These are phyloP conservation scores for Cryptomyrus ogoouensis DNA, from an alignment of 2,113 vertebrate species.

Conservation along the genomic window DNA sequence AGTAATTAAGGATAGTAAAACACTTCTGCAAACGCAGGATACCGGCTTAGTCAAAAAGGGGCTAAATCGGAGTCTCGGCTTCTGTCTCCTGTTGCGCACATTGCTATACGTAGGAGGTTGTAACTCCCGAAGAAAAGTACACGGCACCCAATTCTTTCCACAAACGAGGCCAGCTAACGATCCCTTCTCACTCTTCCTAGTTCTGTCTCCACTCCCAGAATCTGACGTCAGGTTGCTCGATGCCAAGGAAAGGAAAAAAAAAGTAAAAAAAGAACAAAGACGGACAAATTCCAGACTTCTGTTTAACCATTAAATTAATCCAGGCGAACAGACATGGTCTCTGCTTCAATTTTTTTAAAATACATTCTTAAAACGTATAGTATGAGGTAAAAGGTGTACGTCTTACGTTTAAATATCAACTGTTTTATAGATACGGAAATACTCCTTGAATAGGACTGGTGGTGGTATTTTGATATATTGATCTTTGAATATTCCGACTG, in stretches of 20 bases:
- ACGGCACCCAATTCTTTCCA: conserved; percentile 43
- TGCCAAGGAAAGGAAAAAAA: background rate
- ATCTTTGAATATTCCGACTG: background rate
- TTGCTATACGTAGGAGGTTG: conserved; percentile 13
- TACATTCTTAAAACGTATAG: background rate
- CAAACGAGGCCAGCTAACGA: conserved; percentile 10
- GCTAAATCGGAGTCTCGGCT: background rate
- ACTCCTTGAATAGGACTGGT: background rate
- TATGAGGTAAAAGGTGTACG: background rate
- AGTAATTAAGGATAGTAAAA: background rate
- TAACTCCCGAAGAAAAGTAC: conserved; percentile 18
- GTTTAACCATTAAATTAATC: background rate
- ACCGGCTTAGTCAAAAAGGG: background rate
- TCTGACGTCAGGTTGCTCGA: conserved; percentile 16
- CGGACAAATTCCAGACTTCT: background rate
- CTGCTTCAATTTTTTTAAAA: background rate
- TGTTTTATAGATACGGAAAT: background rate
- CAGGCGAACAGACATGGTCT: background rate
- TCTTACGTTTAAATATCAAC: background rate
- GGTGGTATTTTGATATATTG: background rate
- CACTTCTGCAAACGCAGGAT: background rate
- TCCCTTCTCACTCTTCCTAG: conserved; percentile 35
- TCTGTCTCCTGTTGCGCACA: conserved; percentile 24
- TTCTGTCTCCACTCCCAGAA: conserved; percentile 12
- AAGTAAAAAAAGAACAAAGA: background rate